Conservation (phyloP, 2,888 invertebrate species). For the Mythimna vitellina region DNA sequence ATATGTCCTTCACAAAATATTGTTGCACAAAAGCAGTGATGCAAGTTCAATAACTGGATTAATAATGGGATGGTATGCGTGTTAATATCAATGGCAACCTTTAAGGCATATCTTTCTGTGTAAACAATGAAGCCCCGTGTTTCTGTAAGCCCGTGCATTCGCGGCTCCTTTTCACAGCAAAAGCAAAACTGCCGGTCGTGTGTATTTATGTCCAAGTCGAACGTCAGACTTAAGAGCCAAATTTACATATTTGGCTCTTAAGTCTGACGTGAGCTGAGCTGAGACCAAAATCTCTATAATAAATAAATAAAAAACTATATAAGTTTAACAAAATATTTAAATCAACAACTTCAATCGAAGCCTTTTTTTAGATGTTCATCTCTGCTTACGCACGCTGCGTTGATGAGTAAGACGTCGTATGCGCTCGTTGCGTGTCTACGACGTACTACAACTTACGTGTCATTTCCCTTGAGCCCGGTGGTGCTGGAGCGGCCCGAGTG, state of each 20-base stretch:
- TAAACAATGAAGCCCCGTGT: not conserved
- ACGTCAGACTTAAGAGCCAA: not conserved
- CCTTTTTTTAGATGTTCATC: not conserved
- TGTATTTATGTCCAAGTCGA: not conserved
- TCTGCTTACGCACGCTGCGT: constrained; percentile 16
- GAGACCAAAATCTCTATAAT: not conserved
- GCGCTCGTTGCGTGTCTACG: not conserved
- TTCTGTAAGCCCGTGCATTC: not conserved
- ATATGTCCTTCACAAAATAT: not conserved
- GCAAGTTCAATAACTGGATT: constrained; percentile 11
- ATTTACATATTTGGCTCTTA: too few relatives aligned
- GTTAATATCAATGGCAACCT: constrained; percentile 16
- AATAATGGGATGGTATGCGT: constrained; percentile 29
- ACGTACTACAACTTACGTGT: constrained; percentile 82
- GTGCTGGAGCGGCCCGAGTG: constrained; percentile 96
- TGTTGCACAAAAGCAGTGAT: constrained; percentile 20
- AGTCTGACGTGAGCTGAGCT: too few relatives aligned
- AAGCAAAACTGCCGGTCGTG: constrained; percentile 35
- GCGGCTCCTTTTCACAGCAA: constrained; percentile 32
- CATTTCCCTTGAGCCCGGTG: constrained; percentile 92
- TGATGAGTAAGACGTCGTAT: not conserved
- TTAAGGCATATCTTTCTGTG: not conserved
- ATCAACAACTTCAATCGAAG: not conserved
- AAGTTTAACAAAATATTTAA: not conserved
- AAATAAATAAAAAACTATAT: too few relatives aligned